Conservation (phyloP, 2,113 vertebrate genomes). For the Vimba vimba region DNA sequence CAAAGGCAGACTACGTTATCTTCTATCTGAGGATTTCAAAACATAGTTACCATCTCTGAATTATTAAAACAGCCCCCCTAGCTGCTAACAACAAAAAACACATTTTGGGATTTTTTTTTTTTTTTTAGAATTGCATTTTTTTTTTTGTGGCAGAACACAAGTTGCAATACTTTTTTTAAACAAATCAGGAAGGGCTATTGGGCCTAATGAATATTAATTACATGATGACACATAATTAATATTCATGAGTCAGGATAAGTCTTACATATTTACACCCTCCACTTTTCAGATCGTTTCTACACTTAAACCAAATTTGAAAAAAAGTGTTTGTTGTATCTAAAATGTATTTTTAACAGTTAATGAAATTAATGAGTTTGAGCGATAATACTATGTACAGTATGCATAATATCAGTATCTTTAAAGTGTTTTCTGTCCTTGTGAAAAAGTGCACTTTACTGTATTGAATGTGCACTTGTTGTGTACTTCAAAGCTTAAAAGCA, state of each 20-base stretch:
- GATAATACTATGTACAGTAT: too few species aligned
- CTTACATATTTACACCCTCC: too few species aligned
- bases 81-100: neutral
- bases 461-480: too few species aligned
- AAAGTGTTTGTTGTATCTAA: neutral
- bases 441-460: too few species aligned
- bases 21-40: slow-evolving; percentile 58
- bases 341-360: neutral
- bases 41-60: slow-evolving; percentile 46
- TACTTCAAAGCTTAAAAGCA: too few species aligned
- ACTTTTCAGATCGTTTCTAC: neutral
- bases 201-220: neutral
- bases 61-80: slow-evolving; percentile 50
- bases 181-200: neutral
- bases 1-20: slow-evolving; percentile 55
- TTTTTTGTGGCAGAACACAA: neutral
- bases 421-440: too few species aligned
- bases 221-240: neutral
- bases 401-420: too few species aligned
- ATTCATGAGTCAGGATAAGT: neutral
- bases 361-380: too few species aligned
- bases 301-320: neutral
- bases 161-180: neutral
- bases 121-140: neutral
- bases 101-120: neutral